Evolutionary conservation across 1,140 invertebrate genomes (phyloP), one percentile per base, ranked within the genome.

Genomic region (Stratiolaelaps scimitus): DNA sequence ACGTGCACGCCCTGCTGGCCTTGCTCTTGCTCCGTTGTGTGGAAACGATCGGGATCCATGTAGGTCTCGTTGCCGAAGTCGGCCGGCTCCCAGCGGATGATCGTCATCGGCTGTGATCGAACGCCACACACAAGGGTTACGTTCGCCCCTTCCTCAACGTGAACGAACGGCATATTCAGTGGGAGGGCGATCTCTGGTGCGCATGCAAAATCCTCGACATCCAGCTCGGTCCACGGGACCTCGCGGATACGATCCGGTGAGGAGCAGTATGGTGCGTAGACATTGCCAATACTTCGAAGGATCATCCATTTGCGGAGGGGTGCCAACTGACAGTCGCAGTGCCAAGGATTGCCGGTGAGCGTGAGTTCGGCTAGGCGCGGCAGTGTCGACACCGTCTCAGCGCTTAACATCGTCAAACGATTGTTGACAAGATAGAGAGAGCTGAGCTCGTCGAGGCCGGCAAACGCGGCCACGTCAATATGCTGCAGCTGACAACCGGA

Each of bases 121-220:
- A 66, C 82, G 46, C 78, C 77, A 73, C 87, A 89, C 34, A 81
- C 79, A 71, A 89, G 75, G 1, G 84, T 86, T 5, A 85, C 81
- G 72, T 88, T 87, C 29, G 81, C 79, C 0, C 85, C 85, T 34
- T 65, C 47, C 74, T 85, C 83, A 5, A 82, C 75, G 7, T 2
- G 80, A 1, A 66, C 48, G 26, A 72, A 66, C 4, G 60, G 60
- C 4, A 43, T 67, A 2, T 66, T 43, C 4, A 69, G 66, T 15
- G 67, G 69, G 30, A 72, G 53, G 53, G 53, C 68, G 7, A 78
- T 69, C 48, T 72, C 70, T 4, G 87, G 86, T 65, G 81, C 76
- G 72, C 87, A 89, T 1, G 86, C 86, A 73, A 87, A 88, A 71
- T 89, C 87, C 70, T 88, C 85, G 20, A 86, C 75, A 67, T 83